These are phyloP conservation scores for Megalonaias nervosa DNA, from an alignment of 1,140 invertebrate species.

Conservation along the genomic window DNA sequence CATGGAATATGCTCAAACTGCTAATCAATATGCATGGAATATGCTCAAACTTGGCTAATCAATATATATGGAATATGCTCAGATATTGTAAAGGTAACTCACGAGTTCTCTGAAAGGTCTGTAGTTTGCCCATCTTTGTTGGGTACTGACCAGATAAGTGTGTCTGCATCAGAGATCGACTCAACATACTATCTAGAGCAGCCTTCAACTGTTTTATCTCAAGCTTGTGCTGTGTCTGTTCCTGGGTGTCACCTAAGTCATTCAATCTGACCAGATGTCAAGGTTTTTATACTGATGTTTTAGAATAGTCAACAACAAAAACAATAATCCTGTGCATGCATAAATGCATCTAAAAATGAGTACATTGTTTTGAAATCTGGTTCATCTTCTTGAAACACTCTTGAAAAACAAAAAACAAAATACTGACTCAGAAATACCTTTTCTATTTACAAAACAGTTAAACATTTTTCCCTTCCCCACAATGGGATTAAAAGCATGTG, in stretches of 20 bases:
- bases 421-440: neutral
- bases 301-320: slow-evolving; percentile 1
- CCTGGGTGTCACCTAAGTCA: slow-evolving; percentile 53
- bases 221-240: slow-evolving; percentile 48
- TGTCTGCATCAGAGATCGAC: slow-evolving; percentile 78
- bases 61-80: too few species aligned
- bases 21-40: too few species aligned
- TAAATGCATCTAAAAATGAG: neutral
- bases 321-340: neutral
- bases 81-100: too few species aligned
- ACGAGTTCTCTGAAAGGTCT: too few species aligned
- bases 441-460: neutral
- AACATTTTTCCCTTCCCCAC: neutral
- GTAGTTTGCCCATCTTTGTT: slow-evolving; percentile 56
- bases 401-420: neutral
- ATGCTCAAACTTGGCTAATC: too few species aligned
- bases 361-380: neutral
- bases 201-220: slow-evolving; percentile 74
- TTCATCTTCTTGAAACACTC: neutral
- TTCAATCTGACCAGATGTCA: slow-evolving; percentile 46
- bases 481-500: neutral
- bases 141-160: slow-evolving; percentile 81
- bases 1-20: too few species aligned
- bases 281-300: slow-evolving; percentile 11
- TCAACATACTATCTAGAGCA: slow-evolving; percentile 76